These are phyloP conservation scores for Malurus melanocephalus DNA, from an alignment of 2,113 vertebrate genomes.

Conservation along the genomic window DNA sequence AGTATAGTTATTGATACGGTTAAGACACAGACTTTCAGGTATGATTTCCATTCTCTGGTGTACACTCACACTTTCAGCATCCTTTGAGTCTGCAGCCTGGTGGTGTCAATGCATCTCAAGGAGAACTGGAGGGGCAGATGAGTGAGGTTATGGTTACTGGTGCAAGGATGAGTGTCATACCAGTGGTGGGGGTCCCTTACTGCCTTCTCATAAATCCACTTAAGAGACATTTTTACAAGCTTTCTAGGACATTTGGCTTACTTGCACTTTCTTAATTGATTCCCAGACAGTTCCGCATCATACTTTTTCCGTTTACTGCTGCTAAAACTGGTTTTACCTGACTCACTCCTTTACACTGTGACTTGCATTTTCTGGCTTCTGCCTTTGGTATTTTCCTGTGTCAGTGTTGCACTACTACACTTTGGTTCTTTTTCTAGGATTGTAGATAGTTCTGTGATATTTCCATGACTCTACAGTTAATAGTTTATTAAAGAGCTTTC, in stretches of 20 bases:
- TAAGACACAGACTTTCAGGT: background rate
- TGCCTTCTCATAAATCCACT: background rate
- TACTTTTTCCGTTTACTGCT: background rate
- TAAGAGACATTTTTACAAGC: background rate
- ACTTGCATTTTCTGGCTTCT: background rate
- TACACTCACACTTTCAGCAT: background rate
- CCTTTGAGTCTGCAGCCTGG: background rate
- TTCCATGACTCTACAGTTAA: background rate
- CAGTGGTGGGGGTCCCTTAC: background rate
- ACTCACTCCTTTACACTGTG: background rate
- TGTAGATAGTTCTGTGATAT: background rate
- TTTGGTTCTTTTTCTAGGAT: background rate
- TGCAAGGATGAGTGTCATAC: fast-evolving
- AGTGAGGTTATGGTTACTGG: fast-evolving
- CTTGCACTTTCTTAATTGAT: background rate
- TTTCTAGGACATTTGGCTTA: background rate
- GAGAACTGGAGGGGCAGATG: background rate
- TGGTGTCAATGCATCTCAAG: background rate
- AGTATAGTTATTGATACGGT: background rate
- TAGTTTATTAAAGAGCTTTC: background rate
- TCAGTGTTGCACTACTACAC: fast-evolving
- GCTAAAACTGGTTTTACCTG: background rate
- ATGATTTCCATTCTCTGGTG: background rate
- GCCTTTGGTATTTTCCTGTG: background rate
- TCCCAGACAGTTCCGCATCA: background rate